phyloP scores from a whole-genome alignment of 1,140 invertebrate genomes.

The Listronotus bonariensis region DNA sequence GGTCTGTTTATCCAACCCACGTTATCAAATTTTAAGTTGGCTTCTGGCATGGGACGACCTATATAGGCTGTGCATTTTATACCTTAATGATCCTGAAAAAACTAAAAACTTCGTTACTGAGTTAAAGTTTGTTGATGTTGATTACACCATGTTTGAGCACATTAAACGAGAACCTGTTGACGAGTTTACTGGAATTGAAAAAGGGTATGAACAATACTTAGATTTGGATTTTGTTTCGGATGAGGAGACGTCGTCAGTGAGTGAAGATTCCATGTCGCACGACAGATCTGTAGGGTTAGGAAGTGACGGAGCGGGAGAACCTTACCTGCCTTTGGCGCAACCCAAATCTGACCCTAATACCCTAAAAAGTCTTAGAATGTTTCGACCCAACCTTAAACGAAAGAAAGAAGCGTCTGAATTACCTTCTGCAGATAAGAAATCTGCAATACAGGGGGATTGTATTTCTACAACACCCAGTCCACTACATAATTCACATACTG shows the following conservation, averaged over 20 bases:
- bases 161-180: conserved; percentile 59
- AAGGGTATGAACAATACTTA: conserved; percentile 61
- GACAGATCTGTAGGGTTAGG: conserved; percentile 38
- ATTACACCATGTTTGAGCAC: conserved; percentile 67
- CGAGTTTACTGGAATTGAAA: conserved; percentile 60
- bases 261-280: conserved; percentile 41
- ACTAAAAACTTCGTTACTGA: conserved; percentile 65
- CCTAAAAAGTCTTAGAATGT: conserved; percentile 63
- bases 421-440: neutral
- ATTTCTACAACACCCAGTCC: no score
- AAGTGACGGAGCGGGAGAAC: conserved; percentile 42
- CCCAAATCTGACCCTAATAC: conserved; percentile 60
- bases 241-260: conserved; percentile 34
- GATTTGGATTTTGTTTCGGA: conserved; percentile 45
- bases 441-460: neutral
- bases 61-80: conserved; percentile 63
- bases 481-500: no score
- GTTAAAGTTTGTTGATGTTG: conserved; percentile 68
- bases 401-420: conserved; percentile 22
- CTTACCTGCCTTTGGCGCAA: conserved; percentile 23
- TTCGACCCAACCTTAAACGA: conserved; percentile 55
- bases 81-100: conserved; percentile 63
- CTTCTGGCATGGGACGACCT: conserved; percentile 64
- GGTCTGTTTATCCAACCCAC: conserved; percentile 64
- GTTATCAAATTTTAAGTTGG: conserved; percentile 69